Conservation (phyloP, 2,797 vertebrate species). For the Cynodonichthys magdalenae region DNA sequence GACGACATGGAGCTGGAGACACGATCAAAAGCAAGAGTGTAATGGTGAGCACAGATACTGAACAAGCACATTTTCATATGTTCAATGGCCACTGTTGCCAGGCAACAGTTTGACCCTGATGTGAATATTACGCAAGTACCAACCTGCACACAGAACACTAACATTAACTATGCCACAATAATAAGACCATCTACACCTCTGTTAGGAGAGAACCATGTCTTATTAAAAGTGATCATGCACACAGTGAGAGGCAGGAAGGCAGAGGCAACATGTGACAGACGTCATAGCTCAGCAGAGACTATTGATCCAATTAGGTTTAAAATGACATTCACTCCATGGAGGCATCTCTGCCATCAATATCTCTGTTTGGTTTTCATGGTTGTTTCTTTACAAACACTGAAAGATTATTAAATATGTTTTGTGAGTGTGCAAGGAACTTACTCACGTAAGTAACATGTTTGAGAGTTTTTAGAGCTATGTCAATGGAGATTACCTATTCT, state of each 20-base stretch:
- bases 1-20: not conserved
- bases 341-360: constrained; percentile 12
- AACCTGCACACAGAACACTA: not conserved
- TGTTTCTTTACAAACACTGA: constrained; percentile 6
- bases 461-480: no score
- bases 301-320: constrained; percentile 20
- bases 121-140: not conserved
- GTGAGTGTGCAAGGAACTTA: not conserved
- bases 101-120: constrained; percentile 54
- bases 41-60: not conserved
- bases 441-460: no score
- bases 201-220: not conserved
- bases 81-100: constrained; percentile 49
- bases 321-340: not conserved
- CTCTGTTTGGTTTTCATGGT: not conserved
- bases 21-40: not conserved
- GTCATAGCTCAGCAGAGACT: not conserved
- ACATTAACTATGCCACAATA: constrained; percentile 2
- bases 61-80: constrained; percentile 17
- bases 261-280: constrained; percentile 1
- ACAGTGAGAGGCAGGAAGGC: constrained; percentile 6
- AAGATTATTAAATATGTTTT: not conserved
- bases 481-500: no score
- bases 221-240: constrained; percentile 19
- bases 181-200: constrained; percentile 16